phyloP scores from a whole-genome alignment of 2,113 vertebrate genomes.

The Furnarius figulus region DNA sequence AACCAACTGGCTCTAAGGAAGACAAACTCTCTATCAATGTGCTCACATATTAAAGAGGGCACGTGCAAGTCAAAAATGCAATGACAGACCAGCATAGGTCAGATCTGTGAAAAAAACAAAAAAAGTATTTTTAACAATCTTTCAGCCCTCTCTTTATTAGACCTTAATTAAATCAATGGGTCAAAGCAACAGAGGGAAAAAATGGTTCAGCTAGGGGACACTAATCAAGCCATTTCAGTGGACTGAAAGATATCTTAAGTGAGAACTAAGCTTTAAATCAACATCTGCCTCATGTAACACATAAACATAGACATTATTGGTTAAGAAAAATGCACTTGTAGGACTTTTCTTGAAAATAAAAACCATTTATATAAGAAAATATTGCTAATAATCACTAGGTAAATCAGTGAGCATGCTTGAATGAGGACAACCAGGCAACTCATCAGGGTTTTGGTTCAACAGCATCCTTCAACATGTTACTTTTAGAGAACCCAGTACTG shows the following conservation, averaged over 20 bases:
- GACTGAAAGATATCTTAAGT: not conserved
- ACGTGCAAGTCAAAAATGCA: not conserved
- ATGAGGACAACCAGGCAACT: not conserved
- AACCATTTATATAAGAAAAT: not conserved
- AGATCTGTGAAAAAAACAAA: not conserved
- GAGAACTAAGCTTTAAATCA: constrained; percentile 17
- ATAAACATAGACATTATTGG: not conserved
- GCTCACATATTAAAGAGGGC: not conserved
- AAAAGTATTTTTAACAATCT: constrained; percentile 21
- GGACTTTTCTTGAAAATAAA: not conserved
- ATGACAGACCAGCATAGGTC: constrained; percentile 13
- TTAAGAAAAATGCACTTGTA: not conserved
- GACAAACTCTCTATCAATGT: not conserved
- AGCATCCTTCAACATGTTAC: not conserved
- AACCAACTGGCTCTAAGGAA: not conserved
- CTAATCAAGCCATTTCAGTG: not conserved
- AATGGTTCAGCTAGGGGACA: constrained; percentile 35
- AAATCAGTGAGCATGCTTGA: not conserved
- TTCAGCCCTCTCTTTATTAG: constrained; percentile 58
- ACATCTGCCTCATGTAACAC: not conserved
- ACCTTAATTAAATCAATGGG: constrained; percentile 57
- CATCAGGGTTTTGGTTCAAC: not conserved
- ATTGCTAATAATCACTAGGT: not conserved
- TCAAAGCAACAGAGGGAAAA: constrained; percentile 34
- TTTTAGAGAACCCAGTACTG: not conserved